phyloP scores from a whole-genome alignment of 2,888 invertebrate genomes.

The Hymenopus coronatus region DNA sequence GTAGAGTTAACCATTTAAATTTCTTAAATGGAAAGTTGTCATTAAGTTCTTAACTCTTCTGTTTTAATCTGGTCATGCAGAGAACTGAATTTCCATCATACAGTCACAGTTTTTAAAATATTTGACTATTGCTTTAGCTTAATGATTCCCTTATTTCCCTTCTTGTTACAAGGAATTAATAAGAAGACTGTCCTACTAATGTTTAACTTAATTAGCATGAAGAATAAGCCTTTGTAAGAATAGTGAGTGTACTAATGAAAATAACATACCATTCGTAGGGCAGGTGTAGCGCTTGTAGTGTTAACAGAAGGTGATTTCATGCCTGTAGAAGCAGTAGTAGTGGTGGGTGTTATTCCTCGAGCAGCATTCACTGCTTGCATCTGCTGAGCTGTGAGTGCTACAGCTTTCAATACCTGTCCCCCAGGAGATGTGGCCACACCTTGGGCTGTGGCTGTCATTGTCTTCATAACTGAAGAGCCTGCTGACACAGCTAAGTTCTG shows the following conservation, averaged over 20 bases:
- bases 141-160: too few relatives aligned
- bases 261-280: neutral
- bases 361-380: slow-evolving; percentile 23
- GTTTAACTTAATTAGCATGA: too few relatives aligned
- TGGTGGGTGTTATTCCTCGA: neutral
- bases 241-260: neutral
- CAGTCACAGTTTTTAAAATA: too few relatives aligned
- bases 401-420: slow-evolving; percentile 23
- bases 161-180: too few relatives aligned
- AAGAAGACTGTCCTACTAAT: too few relatives aligned
- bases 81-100: too few relatives aligned
- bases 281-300: neutral
- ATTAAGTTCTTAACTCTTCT: too few relatives aligned
- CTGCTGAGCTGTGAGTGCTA: slow-evolving; percentile 29
- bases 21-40: too few relatives aligned
- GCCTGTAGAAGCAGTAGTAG: neutral
- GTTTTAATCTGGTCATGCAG: too few relatives aligned
- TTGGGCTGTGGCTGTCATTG: neutral
- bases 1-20: too few relatives aligned
- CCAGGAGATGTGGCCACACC: neutral
- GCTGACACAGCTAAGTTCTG: neutral
- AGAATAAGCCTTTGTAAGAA: too few relatives aligned
- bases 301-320: neutral
- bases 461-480: neutral
- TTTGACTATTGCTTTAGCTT: too few relatives aligned